phyloP scores from a whole-genome alignment of 2,113 vertebrate genomes.

The Pomatostomus ruficeps region DNA sequence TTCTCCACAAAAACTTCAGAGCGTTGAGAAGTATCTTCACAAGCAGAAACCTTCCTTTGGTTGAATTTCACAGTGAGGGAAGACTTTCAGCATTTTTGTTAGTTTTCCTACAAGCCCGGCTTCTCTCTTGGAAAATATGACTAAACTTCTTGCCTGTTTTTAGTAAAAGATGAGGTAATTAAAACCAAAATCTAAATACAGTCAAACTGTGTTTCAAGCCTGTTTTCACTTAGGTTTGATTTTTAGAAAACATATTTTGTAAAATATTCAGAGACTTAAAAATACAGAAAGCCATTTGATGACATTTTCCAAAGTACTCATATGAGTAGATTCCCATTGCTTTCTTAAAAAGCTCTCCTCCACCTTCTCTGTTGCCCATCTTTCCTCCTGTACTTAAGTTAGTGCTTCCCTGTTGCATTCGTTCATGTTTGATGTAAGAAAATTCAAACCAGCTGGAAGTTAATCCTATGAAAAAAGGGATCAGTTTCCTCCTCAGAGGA shows the following conservation, averaged over 20 bases:
- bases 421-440: neutral
- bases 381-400: neutral
- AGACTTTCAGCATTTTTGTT: neutral
- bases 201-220: neutral
- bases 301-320: neutral
- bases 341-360: neutral
- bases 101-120: neutral
- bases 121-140: neutral
- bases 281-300: neutral
- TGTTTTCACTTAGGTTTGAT: neutral
- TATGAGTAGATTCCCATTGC: neutral
- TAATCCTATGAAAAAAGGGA: neutral
- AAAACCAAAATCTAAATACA: neutral
- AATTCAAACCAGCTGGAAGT: neutral
- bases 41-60: neutral
- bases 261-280: neutral
- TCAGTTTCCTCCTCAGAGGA: neutral
- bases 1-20: neutral
- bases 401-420: neutral
- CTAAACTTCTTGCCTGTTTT: neutral
- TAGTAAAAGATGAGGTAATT: neutral
- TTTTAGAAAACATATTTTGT: neutral
- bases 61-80: neutral
- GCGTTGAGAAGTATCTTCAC: neutral
- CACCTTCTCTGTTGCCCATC: neutral